Conservation (phyloP, 2,797 vertebrate genomes). For the Mormyrops boulengeri region DNA sequence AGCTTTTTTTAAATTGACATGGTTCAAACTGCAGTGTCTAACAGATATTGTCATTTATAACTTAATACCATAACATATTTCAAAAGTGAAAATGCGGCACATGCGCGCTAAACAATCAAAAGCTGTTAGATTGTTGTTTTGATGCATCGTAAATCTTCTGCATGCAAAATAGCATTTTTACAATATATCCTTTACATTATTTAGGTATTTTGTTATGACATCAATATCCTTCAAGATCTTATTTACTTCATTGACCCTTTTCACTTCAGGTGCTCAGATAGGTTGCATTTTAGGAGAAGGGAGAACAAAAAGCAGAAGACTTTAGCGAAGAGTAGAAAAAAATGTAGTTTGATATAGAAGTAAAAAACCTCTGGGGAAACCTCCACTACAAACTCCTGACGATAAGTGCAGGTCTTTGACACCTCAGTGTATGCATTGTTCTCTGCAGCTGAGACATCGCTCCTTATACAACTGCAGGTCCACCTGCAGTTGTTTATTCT, state of each 20-base stretch:
- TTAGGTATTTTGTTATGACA: background rate
- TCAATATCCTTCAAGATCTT: background rate
- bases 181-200: background rate
- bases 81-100: constrained; percentile 45
- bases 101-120: constrained; percentile 25
- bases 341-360: background rate
- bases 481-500: background rate
- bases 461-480: background rate
- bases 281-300: background rate
- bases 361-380: background rate
- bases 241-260: background rate
- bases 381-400: background rate
- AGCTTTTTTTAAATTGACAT: constrained; percentile 49
- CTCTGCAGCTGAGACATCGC: background rate
- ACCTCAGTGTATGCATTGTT: background rate
- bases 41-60: constrained; percentile 49
- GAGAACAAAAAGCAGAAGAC: background rate
- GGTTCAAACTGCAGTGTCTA: constrained; percentile 42
- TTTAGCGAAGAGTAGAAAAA: background rate
- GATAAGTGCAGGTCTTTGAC: background rate
- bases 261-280: background rate
- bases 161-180: background rate
- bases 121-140: constrained; percentile 3
- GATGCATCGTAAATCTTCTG: background rate
- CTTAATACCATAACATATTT: constrained; percentile 36